Evolutionary conservation across 2,113 vertebrate species (phyloP).

Genomic region (Neolamprologus longior): DNA sequence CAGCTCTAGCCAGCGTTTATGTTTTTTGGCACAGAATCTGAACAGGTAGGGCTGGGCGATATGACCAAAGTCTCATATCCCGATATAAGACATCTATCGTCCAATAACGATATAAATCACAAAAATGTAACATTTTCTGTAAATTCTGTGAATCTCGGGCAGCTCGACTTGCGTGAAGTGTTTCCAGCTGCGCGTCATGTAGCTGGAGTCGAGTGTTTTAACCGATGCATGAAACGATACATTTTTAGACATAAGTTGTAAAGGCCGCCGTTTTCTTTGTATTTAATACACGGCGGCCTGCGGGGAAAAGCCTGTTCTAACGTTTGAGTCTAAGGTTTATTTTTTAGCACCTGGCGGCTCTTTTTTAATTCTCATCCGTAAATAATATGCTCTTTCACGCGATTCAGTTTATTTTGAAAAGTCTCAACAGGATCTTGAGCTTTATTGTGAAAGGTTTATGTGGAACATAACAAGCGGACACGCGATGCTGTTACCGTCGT

Average conservation of each 20-base stretch:
- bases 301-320: no score
- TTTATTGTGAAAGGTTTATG: not conserved
- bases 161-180: rapidly evolving
- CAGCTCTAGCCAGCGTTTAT: no score
- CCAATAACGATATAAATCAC: no score
- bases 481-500: rapidly evolving
- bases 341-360: no score
- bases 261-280: rapidly evolving
- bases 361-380: rapidly evolving
- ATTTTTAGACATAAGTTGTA: not conserved
- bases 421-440: not conserved
- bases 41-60: no score
- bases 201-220: not conserved
- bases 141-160: no score
- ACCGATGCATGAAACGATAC: rapidly evolving
- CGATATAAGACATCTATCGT: no score
- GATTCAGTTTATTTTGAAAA: not conserved
- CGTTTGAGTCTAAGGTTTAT: no score
- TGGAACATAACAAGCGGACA: not conserved
- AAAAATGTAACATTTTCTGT: no score
- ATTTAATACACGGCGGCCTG: no score
- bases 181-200: not conserved
- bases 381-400: not conserved
- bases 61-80: no score
- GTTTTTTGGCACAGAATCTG: no score